Conservation (phyloP, 2,888 invertebrate genomes). For the Stenichneumon culpator region DNA sequence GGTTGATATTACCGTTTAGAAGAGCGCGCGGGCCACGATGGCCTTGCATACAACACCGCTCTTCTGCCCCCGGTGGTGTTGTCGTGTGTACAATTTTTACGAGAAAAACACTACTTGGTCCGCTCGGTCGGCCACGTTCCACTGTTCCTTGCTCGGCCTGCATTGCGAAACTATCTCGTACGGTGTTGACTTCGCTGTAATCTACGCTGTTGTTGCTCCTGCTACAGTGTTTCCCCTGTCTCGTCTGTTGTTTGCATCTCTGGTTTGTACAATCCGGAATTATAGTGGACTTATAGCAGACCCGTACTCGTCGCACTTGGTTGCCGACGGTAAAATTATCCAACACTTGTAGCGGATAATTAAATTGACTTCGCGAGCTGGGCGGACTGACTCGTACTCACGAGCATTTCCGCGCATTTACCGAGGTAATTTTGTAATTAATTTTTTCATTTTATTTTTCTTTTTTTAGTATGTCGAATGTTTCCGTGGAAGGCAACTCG, state of each 20-base stretch:
- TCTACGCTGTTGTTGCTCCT: conserved; percentile 60
- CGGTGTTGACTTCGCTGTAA: conserved; percentile 49
- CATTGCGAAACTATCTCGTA: conserved; percentile 40
- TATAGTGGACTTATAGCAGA: conserved; percentile 22
- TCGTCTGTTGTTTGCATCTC: conserved; percentile 65
- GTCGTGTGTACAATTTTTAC: conserved; percentile 43
- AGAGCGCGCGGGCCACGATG: conserved; percentile 18
- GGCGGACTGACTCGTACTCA: not conserved
- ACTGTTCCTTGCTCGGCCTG: conserved; percentile 17
- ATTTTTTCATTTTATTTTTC: too few relatives aligned
- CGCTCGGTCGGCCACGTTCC: not conserved
- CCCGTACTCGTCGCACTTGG: not conserved
- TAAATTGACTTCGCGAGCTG: not conserved
- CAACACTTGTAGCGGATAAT: conserved; percentile 10
- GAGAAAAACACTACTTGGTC: conserved; percentile 26
- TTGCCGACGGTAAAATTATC: conserved; percentile 18
- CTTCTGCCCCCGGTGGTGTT: conserved; percentile 10
- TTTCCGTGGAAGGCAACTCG: too few relatives aligned
- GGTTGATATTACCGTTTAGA: conserved; percentile 56
- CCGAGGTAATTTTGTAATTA: too few relatives aligned
- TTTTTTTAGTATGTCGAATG: too few relatives aligned
- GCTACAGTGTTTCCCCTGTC: conserved; percentile 56
- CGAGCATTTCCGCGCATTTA: too few relatives aligned
- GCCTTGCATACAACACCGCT: conserved; percentile 1
- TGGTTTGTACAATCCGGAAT: conserved; percentile 50